These are phyloP conservation scores for Aptenodytes patagonicus DNA, from an alignment of 2,113 vertebrate genomes.

Conservation along the genomic window DNA sequence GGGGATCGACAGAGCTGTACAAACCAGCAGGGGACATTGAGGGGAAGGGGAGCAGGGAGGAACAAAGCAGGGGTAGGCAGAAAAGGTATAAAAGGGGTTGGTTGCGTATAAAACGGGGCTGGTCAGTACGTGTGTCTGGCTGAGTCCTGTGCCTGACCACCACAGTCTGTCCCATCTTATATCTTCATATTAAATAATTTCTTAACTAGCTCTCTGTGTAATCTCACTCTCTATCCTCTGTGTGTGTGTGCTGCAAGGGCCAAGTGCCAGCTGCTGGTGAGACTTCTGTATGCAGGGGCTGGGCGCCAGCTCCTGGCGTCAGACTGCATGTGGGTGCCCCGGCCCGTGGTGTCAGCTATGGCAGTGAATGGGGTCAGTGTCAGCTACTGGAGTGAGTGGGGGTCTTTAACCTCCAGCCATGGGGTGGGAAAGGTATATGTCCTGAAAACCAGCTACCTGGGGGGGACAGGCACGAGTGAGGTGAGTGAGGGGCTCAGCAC, in stretches of 20 bases:
- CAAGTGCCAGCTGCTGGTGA: not conserved
- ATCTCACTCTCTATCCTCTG: too few relatives aligned
- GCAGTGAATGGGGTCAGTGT: fast-evolving
- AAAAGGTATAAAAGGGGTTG: not conserved
- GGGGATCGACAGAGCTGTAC: not conserved
- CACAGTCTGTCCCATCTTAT: too few relatives aligned
- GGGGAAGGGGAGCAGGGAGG: not conserved
- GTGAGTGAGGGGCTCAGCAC: fast-evolving
- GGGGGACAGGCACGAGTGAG: not conserved
- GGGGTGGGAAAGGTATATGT: fast-evolving
- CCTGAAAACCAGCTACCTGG: not conserved
- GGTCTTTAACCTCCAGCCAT: not conserved
- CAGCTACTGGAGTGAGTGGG: not conserved
- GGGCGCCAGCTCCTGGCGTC: not conserved
- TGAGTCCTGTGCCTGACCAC: not conserved
- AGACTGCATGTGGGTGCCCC: fast-evolving
- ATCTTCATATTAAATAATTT: not conserved
- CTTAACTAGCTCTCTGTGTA: too few relatives aligned
- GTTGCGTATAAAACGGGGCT: not conserved
- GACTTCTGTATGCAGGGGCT: fast-evolving
- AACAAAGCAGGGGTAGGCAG: not conserved
- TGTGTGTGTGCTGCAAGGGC: not conserved
- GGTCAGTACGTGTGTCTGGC: fast-evolving
- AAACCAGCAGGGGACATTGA: fast-evolving
- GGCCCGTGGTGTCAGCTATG: fast-evolving